phyloP scores from a whole-genome alignment of 2,888 invertebrate genomes.

The Ichneumoninae sp. region DNA sequence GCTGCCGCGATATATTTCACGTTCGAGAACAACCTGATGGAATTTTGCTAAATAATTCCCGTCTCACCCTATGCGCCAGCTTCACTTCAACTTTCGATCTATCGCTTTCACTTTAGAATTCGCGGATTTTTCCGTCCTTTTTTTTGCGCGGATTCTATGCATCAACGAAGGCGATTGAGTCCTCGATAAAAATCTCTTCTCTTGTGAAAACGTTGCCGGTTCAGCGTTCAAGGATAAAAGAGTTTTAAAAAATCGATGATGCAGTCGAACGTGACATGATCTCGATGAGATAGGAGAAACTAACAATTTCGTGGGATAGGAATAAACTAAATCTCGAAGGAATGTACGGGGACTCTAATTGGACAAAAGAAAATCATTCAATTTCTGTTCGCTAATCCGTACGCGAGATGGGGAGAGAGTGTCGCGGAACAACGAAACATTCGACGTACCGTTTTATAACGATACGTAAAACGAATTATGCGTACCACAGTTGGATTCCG shows the following conservation, averaged over 20 bases:
- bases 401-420: no score
- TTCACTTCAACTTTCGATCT: not conserved
- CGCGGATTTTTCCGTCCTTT: constrained; percentile 5
- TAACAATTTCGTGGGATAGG: not conserved
- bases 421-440: no score
- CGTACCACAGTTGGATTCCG: no score
- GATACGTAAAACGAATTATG: no score
- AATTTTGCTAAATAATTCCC: constrained; percentile 47
- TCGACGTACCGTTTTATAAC: no score
- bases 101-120: constrained; percentile 19
- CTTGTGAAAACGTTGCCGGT: not conserved
- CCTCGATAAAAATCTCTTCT: not conserved
- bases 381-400: no score
- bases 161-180: not conserved
- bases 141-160: constrained; percentile 2
- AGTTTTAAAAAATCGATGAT: not conserved
- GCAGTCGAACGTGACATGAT: not conserved
- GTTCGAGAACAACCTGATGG: constrained; percentile 33
- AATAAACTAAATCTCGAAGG: no score
- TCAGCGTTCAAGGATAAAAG: not conserved
- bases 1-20: constrained; percentile 1
- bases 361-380: no score
- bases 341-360: no score
- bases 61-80: not conserved
- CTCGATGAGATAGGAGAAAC: not conserved